phyloP scores from a whole-genome alignment of 1,140 invertebrate species.

The Macrotrachela quadricornifera region DNA sequence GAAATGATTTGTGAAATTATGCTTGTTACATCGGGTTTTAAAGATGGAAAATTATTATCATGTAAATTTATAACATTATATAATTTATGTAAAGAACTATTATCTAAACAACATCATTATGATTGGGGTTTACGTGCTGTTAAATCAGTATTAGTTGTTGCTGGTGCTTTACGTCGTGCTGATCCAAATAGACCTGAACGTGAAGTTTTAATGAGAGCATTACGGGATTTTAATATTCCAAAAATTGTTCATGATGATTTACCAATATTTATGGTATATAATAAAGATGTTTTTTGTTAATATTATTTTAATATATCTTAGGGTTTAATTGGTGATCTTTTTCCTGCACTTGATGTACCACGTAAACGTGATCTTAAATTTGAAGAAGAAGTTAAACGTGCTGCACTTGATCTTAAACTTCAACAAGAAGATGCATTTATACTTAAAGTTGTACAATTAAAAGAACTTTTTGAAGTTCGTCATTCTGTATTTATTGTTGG shows the following conservation, averaged over 20 bases:
- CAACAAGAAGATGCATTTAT: not conserved
- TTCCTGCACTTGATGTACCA: not conserved
- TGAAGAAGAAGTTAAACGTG: not conserved
- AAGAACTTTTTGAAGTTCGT: not conserved
- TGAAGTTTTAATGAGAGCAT: not conserved
- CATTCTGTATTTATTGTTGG: not conserved
- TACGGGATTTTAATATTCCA: not conserved
- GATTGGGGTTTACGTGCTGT: not conserved
- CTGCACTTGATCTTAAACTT: not conserved
- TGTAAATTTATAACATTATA: constrained; percentile 88
- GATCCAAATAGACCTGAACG: not conserved
- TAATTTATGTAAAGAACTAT: constrained; percentile 69
- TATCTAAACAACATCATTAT: constrained; percentile 54
- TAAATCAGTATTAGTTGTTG: not conserved
- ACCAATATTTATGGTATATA: not conserved
- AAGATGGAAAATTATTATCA: constrained; percentile 68
- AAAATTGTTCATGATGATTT: not conserved
- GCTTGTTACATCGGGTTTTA: constrained; percentile 88
- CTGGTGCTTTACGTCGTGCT: not conserved
- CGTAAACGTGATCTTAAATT: not conserved
- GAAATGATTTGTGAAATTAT: constrained; percentile 93
- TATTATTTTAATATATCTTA: too few species aligned
- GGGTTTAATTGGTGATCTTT: not conserved
- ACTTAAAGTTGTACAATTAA: not conserved
- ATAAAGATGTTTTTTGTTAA: too few species aligned